Conservation (phyloP, 2,113 vertebrate species). For the Prolemur simus region DNA sequence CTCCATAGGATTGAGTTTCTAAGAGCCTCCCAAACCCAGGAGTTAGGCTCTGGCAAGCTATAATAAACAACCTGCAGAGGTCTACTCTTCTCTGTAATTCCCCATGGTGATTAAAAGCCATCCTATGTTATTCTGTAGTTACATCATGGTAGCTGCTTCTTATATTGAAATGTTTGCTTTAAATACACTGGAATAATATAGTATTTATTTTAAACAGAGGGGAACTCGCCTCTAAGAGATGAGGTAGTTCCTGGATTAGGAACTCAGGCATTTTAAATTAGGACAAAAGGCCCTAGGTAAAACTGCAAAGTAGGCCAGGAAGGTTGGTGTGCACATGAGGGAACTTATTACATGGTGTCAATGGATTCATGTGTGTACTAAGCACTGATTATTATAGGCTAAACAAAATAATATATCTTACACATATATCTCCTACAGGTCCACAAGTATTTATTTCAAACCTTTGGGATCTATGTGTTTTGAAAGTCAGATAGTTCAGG, state of each 20-base stretch:
- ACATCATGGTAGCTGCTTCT: background rate
- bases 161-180: constrained; percentile 35
- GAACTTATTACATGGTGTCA: background rate
- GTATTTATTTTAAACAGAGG: constrained; percentile 34
- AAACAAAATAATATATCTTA: background rate
- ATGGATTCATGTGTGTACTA: background rate
- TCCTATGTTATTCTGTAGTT: background rate
- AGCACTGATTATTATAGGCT: background rate
- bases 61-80: background rate
- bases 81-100: background rate
- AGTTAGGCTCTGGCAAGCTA: background rate
- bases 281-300: background rate
- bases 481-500: background rate
- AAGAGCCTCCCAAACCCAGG: background rate
- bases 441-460: background rate
- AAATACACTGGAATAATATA: background rate
- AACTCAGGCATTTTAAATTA: constrained; percentile 34
- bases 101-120: background rate
- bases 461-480: background rate
- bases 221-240: constrained; percentile 1
- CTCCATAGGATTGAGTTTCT: background rate
- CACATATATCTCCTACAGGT: background rate
- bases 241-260: background rate
- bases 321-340: background rate
- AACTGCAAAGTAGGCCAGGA: background rate